These are phyloP conservation scores for Synergus itoensis DNA, from an alignment of 2,888 invertebrate genomes.

Conservation along the genomic window DNA sequence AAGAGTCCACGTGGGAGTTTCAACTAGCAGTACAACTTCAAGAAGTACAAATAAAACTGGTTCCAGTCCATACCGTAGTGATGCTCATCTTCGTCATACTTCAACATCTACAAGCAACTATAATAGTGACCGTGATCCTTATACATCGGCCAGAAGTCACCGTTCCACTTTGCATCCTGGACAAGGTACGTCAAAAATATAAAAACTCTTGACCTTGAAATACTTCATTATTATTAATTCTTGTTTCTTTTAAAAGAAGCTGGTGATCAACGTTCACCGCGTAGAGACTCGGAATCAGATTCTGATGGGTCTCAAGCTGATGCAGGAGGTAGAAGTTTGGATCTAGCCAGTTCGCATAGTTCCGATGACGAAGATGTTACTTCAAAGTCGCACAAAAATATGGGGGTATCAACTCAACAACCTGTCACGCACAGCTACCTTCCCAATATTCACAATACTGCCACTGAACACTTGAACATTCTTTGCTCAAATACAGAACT, in stretches of 20 bases:
- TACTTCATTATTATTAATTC: background rate
- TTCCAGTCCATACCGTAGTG: conserved; percentile 94
- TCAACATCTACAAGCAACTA: conserved; percentile 93
- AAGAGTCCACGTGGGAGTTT: conserved; percentile 92
- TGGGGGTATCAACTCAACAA: conserved; percentile 74
- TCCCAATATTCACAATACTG: conserved; percentile 80
- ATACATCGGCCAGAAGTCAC: conserved; percentile 71
- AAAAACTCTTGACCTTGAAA: background rate
- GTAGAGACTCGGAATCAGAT: conserved; percentile 88
- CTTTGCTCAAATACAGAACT: conserved; percentile 82
- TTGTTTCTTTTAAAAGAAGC: conserved; percentile 53
- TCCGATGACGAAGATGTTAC: conserved; percentile 89
- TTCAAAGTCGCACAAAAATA: conserved; percentile 72
- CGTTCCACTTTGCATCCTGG: conserved; percentile 65
- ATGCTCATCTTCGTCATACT: conserved; percentile 90
- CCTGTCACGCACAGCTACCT: conserved; percentile 78
- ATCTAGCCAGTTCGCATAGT: conserved; percentile 96
- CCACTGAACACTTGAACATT: conserved; percentile 73
- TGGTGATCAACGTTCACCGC: conserved; percentile 73
- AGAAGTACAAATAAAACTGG: conserved; percentile 96
- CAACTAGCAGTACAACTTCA: conserved; percentile 96
- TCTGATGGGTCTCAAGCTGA: conserved; percentile 84
- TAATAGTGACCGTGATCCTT: conserved; percentile 80
- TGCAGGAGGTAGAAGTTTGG: conserved; percentile 89
- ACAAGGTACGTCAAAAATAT: conserved; percentile 61